Evolutionary conservation across 92 coral and sea anemone species (phyloP), one percentile per base, ranked within the genome.

Genomic region (Paragorgia papillata): DNA sequence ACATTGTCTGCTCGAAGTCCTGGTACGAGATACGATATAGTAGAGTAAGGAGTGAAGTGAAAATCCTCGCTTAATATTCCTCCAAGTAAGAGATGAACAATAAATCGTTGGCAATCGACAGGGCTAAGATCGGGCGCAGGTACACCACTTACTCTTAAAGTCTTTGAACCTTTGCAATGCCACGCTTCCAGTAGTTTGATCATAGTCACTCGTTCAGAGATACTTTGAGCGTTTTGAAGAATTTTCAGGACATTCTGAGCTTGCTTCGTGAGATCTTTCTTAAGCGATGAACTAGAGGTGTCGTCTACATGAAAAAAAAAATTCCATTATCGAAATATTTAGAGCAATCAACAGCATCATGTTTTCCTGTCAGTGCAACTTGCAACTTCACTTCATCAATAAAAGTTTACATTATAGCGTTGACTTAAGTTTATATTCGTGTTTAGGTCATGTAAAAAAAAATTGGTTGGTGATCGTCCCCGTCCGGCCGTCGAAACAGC

Each of bases 1-100:
- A 94, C 87, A 20, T 74, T 76, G 43, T 29, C 80, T 29, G 94
- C 97, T 28, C 83, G 84, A 17, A 89, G 85, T 13, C 98, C 98
- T 13, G 96, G 89, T 57, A 94, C 89, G 33, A 94, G 81, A 46
- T 94, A 94, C 50, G 94, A 78, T 64, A 94, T 94, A 4, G 98
- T 94, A 9, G 97, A 84, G 76, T 84, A 94, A 1, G 98, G 97
- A 0, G 98, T 94, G 77, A 91, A 94, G 48, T 94, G 98, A 57
- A 94, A 94, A 64, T 94, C 98, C 63, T 94, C 98, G 32, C 84
- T 87, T 32, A 94, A 57, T n/a, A 94, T 82, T 15, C 92, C 92
- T 37, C 90, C 96, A 54, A 91, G 61, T 67, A 94, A 5, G 62
- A 91, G 59, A 59, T 86, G 86, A 10, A 94, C 85, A 26, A 94